These are phyloP conservation scores for Helicolenus hilgendorfi DNA, from an alignment of 2,797 vertebrate genomes.

Conservation along the genomic window DNA sequence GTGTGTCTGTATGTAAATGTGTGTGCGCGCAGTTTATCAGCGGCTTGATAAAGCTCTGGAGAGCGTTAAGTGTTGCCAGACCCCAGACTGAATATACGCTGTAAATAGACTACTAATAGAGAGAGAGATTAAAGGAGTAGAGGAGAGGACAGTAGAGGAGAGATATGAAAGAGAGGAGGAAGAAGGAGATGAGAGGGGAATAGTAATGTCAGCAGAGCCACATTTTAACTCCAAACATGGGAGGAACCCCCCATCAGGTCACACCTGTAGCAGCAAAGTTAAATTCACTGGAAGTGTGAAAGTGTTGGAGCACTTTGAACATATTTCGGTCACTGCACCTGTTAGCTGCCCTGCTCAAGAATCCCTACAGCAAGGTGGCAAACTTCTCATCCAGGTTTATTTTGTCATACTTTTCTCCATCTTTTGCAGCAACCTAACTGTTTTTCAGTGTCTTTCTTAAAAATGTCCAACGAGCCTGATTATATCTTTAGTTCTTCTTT, in stretches of 20 bases:
- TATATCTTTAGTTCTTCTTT: not conserved
- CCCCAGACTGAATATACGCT: conserved; percentile 77
- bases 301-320: not conserved
- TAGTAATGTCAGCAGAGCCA: conserved; percentile 71
- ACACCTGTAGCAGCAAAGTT: conserved; percentile 58
- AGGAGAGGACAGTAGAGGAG: conserved; percentile 80
- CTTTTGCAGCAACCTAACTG: not conserved
- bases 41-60: conserved; percentile 81
- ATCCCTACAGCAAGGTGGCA: not conserved
- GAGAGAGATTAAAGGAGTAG: conserved; percentile 78
- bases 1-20: conserved; percentile 58
- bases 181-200: conserved; percentile 76
- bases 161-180: conserved; percentile 76
- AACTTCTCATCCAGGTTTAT: not conserved
- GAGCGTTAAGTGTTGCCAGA: conserved; percentile 82
- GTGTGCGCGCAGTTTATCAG: conserved; percentile 78
- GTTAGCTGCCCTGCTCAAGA: not conserved
- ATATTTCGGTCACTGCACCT: not conserved
- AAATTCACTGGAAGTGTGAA: not conserved
- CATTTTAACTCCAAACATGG: conserved; percentile 41
- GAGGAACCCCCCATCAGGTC: not conserved
- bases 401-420: not conserved
- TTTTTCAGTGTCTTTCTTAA: not conserved
- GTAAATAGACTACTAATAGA: conserved; percentile 89
- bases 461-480: not conserved